phyloP scores from a whole-genome alignment of 2,888 invertebrate species.

The Pogonocherus hispidulus region DNA sequence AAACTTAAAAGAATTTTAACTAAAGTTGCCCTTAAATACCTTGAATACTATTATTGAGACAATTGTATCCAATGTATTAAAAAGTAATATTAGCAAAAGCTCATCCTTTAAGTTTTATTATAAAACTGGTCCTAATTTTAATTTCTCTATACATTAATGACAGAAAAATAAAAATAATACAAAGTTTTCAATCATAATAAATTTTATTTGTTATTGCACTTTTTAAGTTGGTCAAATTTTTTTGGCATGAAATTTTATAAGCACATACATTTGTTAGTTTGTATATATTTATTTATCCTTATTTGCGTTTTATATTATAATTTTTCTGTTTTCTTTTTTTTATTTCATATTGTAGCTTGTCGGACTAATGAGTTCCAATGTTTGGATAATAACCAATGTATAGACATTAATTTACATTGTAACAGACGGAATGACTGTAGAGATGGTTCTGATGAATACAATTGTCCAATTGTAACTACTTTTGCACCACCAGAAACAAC shows the following conservation, averaged over 20 bases:
- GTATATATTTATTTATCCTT: constrained; percentile 40
- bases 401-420: constrained; percentile 73
- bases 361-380: constrained; percentile 78
- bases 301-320: constrained; percentile 43
- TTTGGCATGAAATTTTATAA: constrained; percentile 25
- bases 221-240: neutral
- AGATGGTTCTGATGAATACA: constrained; percentile 73
- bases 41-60: no score
- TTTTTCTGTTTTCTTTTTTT: constrained; percentile 36
- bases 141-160: no score
- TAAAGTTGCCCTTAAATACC: no score
- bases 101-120: no score
- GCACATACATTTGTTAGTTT: constrained; percentile 36
- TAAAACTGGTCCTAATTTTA: no score
- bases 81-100: no score
- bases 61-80: no score
- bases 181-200: no score
- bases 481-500: constrained; percentile 52
- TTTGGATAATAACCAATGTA: constrained; percentile 73
- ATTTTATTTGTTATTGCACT: neutral
- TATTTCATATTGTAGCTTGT: constrained; percentile 72
- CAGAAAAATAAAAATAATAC: no score
- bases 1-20: no score
- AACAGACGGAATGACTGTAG: constrained; percentile 74
- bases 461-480: constrained; percentile 69